These are phyloP conservation scores for Alauda arvensis DNA, from an alignment of 2,797 vertebrate species.

Conservation along the genomic window DNA sequence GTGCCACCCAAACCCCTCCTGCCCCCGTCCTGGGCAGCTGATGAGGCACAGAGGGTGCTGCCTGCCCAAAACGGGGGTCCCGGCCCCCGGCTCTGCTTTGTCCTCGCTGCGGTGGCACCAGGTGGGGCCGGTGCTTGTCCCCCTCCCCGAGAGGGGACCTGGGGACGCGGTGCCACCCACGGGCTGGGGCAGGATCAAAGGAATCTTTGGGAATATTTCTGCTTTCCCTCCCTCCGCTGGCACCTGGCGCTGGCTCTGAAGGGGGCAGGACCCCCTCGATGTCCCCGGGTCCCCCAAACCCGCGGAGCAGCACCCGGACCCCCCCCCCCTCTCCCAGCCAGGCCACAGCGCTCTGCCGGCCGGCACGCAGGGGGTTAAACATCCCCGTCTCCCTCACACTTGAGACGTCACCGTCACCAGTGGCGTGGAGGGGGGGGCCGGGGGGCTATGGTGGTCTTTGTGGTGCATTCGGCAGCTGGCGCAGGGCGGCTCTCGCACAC, in stretches of 20 bases:
- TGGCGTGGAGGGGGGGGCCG: constrained; percentile 21
- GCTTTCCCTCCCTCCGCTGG: accelerated
- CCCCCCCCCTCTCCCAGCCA: accelerated
- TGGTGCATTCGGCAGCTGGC: constrained; percentile 49
- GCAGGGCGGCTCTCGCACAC: constrained; percentile 21
- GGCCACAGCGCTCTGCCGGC: neutral
- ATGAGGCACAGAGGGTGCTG: neutral
- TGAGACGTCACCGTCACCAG: constrained; percentile 58
- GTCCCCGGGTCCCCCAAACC: neutral
- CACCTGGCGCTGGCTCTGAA: neutral
- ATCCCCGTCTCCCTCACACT: constrained; percentile 38
- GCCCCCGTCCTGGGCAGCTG: accelerated
- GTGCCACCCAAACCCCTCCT: accelerated
- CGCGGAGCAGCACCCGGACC: accelerated
- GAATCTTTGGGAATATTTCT: neutral
- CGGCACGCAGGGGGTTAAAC: constrained; percentile 32
- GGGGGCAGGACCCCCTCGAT: accelerated
- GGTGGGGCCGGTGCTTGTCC: neutral
- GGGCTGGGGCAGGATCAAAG: neutral
- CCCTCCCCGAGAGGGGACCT: neutral
- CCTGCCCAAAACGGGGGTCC: neutral
- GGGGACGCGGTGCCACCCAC: accelerated
- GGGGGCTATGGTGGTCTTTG: constrained; percentile 54
- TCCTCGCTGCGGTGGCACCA: neutral
- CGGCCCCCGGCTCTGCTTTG: accelerated